These are phyloP conservation scores for Microctenopoma steveboyesi DNA, from an alignment of 2,797 vertebrate species.

Conservation along the genomic window DNA sequence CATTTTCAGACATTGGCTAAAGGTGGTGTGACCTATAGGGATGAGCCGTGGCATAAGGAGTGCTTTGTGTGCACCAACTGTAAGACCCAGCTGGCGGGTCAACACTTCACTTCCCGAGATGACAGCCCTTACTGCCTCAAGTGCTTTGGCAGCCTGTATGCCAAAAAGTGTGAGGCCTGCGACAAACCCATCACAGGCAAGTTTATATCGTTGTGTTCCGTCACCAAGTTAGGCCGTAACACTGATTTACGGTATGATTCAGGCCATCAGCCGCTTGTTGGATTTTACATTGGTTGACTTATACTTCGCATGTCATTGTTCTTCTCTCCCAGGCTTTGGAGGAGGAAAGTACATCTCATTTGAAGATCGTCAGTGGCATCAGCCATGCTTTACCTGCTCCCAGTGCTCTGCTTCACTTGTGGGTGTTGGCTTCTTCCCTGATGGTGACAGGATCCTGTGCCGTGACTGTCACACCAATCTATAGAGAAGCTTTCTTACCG, in stretches of 20 bases:
- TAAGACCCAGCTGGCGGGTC: conserved; percentile 94
- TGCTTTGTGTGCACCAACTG: conserved; percentile 97
- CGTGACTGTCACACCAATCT: conserved; percentile 92
- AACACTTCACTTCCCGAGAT: conserved; percentile 98
- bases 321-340: conserved; percentile 86
- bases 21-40: conserved; percentile 97
- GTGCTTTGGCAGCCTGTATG: conserved; percentile 97
- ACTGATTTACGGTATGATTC: neutral
- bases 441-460: conserved; percentile 93
- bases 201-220: conserved; percentile 5
- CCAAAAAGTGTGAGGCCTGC: conserved; percentile 97
- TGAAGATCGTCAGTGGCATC: conserved; percentile 98
- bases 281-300: neutral
- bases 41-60: conserved; percentile 99
- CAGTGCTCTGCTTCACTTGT: conserved; percentile 95
- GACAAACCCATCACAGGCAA: conserved; percentile 96
- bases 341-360: conserved; percentile 99
- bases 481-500: conserved; percentile 73
- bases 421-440: conserved; percentile 96
- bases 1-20: conserved; percentile 90
- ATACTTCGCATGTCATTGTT: neutral
- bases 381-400: conserved; percentile 96
- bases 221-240: neutral
- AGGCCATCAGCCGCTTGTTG: neutral
- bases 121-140: conserved; percentile 96